Evolutionary conservation across 2,888 invertebrate genomes (phyloP).

Genomic region (Cheilosia vernalis): DNA sequence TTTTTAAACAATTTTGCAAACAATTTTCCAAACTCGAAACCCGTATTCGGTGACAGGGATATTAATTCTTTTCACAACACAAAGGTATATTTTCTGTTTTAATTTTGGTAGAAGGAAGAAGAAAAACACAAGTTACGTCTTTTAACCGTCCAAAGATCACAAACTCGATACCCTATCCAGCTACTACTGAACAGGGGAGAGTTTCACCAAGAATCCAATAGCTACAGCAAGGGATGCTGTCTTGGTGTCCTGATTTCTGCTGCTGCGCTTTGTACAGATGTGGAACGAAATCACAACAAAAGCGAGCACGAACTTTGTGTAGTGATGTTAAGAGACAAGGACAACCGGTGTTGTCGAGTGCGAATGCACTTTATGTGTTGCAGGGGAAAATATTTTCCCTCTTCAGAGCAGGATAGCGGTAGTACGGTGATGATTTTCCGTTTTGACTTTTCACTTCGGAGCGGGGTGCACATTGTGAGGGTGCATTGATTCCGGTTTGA

Average conservation of each 20-base stretch:
- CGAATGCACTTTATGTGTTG: slow-evolving; percentile 54
- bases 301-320: slow-evolving; percentile 34
- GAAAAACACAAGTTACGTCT: slow-evolving; percentile 46
- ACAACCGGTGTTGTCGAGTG: slow-evolving; percentile 56
- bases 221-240: slow-evolving; percentile 73
- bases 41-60: slow-evolving; percentile 7
- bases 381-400: slow-evolving; percentile 48
- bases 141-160: slow-evolving; percentile 72
- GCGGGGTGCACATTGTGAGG: slow-evolving; percentile 17
- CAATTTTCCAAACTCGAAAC: slow-evolving; percentile 24
- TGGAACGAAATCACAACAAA: slow-evolving; percentile 63
- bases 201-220: slow-evolving; percentile 73
- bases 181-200: slow-evolving; percentile 81
- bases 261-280: slow-evolving; percentile 72
- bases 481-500: slow-evolving; percentile 49
- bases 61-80: slow-evolving; percentile 16
- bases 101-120: background rate
- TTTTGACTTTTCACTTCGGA: slow-evolving; percentile 53
- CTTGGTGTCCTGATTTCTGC: slow-evolving; percentile 71
- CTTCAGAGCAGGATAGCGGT: slow-evolving; percentile 41
- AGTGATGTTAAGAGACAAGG: slow-evolving; percentile 52
- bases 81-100: background rate
- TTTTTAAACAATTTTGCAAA: background rate
- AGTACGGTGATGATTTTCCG: slow-evolving; percentile 45
- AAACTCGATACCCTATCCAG: slow-evolving; percentile 82